A percentile compares a stretch with the other conserved stretches of the same genome.
These are phyloP conservation scores for Chlorodrepanis virens DNA, from an alignment of 2,113 vertebrate species.

Conservation along the genomic window DNA sequence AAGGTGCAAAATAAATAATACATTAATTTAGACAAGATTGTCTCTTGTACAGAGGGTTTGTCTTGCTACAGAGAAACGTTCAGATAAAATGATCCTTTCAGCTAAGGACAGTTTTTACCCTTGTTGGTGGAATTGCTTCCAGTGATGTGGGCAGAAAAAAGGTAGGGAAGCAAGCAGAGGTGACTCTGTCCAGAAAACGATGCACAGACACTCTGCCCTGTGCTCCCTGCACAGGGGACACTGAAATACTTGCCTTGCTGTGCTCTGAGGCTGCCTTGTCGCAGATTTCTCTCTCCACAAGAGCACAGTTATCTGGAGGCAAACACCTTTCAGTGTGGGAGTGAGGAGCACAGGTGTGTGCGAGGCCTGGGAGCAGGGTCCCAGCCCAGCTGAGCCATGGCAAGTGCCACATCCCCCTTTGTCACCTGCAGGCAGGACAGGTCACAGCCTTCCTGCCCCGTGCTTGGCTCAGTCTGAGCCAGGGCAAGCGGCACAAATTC, in stretches of 20 bases:
- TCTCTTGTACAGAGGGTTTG: not conserved
- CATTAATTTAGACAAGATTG: slow-evolving; percentile 56
- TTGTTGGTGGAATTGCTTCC: not conserved
- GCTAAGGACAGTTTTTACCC: not conserved
- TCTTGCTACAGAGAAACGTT: not conserved
- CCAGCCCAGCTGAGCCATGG: not conserved
- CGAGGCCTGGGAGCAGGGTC: not conserved
- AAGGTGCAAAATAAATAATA: slow-evolving; percentile 68
- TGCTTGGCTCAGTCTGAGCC: accelerated
- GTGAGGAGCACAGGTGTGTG: not conserved
- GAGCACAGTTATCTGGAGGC: not conserved
- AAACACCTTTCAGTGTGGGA: not conserved
- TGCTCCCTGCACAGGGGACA: not conserved
- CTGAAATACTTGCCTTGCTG: not conserved
- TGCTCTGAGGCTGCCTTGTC: not conserved
- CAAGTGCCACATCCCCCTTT: not conserved
- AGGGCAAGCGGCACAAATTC: not conserved
- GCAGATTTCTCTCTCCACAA: accelerated
- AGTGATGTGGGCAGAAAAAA: not conserved
- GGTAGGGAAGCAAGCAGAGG: not conserved
- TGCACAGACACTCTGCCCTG: not conserved
- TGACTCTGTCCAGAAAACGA: not conserved
- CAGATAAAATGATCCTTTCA: not conserved
- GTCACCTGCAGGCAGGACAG: not conserved
- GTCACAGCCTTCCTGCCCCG: not conserved